Evolutionary conservation across 2,888 invertebrate species (phyloP).

Genomic region (Labia minor): DNA sequence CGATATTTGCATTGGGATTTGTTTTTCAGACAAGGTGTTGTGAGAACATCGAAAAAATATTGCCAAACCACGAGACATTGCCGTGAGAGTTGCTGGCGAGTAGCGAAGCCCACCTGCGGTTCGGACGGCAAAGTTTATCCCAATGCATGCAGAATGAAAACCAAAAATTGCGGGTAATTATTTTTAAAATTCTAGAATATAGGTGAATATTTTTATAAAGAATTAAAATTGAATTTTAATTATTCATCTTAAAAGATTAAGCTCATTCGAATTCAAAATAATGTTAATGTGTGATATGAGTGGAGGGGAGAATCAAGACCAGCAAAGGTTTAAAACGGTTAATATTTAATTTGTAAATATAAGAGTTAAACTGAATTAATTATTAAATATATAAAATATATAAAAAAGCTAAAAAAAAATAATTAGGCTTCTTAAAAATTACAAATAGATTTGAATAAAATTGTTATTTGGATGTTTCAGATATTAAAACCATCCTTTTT

Average conservation of each 20-base stretch:
- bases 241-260: slow-evolving; percentile 8
- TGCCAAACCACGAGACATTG: slow-evolving; percentile 86
- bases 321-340: too few relatives aligned
- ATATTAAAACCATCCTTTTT: too few relatives aligned
- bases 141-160: slow-evolving; percentile 83
- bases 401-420: too few relatives aligned
- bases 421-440: too few relatives aligned
- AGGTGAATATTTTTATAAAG: background rate
- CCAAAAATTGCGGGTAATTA: slow-evolving; percentile 77
- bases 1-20: slow-evolving; percentile 8
- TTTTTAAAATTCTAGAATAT: slow-evolving; percentile 3
- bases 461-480: too few relatives aligned
- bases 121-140: slow-evolving; percentile 82
- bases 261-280: background rate
- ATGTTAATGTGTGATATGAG: too few relatives aligned
- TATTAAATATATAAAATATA: too few relatives aligned
- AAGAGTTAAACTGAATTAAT: too few relatives aligned
- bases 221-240: too few relatives aligned
- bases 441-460: too few relatives aligned
- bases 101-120: slow-evolving; percentile 78
- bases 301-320: too few relatives aligned
- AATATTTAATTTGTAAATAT: too few relatives aligned
- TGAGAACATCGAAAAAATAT: slow-evolving; percentile 77
- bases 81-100: slow-evolving; percentile 82
- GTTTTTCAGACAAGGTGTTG: slow-evolving; percentile 63